phyloP scores from a whole-genome alignment of 2,113 vertebrate species.

The Engraulis encrasicolus region DNA sequence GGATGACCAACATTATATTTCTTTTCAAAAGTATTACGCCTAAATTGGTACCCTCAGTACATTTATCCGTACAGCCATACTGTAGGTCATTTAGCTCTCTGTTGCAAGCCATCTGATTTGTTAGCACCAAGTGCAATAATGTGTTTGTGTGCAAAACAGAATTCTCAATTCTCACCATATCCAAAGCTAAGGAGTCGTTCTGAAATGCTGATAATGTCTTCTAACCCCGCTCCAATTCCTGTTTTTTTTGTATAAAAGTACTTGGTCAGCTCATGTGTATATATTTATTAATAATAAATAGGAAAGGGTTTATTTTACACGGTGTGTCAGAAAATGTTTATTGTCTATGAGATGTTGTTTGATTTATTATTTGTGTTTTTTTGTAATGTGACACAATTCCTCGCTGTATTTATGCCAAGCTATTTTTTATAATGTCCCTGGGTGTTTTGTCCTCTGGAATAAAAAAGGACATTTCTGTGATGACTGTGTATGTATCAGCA shows the following conservation, averaged over 20 bases:
- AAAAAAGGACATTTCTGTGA: not conserved
- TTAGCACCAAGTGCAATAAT: conserved; percentile 32
- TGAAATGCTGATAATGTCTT: not conserved
- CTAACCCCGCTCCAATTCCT: conserved; percentile 28
- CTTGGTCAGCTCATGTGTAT: conserved; percentile 68
- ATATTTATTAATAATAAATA: conserved; percentile 77
- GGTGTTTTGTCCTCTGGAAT: not conserved
- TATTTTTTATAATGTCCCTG: conserved; percentile 52
- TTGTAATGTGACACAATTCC: conserved; percentile 60
- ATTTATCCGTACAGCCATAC: not conserved
- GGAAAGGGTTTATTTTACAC: conserved; percentile 70
- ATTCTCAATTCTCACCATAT: conserved; percentile 32
- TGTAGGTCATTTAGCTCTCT: not conserved
- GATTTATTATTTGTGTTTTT: conserved; percentile 63
- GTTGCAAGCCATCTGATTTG: not conserved
- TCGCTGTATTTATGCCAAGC: conserved; percentile 61
- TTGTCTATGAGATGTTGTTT: conserved; percentile 59
- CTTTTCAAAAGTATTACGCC: conserved; percentile 32
- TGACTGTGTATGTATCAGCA: not conserved
- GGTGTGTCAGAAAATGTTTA: conserved; percentile 60
- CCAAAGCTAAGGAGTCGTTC: conserved; percentile 31
- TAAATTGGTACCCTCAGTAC: not conserved
- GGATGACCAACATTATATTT: conserved; percentile 21
- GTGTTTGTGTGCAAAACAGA: not conserved
- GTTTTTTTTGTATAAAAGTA: conserved; percentile 74